phyloP scores from a whole-genome alignment of 2,888 invertebrate genomes.

The Drosophila falleni region DNA sequence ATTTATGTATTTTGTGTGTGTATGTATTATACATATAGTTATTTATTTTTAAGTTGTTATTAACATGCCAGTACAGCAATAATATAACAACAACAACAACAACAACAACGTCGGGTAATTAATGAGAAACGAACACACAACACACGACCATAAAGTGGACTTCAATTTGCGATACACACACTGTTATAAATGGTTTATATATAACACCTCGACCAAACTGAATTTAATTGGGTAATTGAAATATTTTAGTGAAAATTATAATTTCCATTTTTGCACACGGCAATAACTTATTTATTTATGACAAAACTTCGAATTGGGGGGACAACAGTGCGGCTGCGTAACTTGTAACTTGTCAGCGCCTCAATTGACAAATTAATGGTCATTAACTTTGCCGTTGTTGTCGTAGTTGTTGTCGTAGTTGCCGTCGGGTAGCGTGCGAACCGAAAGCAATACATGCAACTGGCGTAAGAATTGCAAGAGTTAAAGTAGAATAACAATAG shows the following conservation, averaged over 20 bases:
- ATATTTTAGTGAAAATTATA: constrained; percentile 60
- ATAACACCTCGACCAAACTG: constrained; percentile 65
- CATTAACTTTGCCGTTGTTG: neutral
- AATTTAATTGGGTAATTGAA: constrained; percentile 79
- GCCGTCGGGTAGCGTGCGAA: constrained; percentile 69
- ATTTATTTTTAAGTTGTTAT: constrained; percentile 70
- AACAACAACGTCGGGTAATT: constrained; percentile 52
- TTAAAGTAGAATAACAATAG: constrained; percentile 36
- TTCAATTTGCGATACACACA: constrained; percentile 59
- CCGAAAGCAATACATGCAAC: constrained; percentile 20
- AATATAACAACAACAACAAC: constrained; percentile 24
- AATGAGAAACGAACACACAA: constrained; percentile 63
- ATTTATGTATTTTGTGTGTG: constrained; percentile 14
- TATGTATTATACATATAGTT: constrained; percentile 51
- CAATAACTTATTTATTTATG: constrained; percentile 64
- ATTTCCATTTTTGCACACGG: constrained; percentile 70
- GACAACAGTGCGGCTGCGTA: constrained; percentile 78
- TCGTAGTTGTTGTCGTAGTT: neutral
- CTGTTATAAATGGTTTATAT: constrained; percentile 48
- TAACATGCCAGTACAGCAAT: constrained; percentile 59
- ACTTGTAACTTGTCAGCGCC: constrained; percentile 74
- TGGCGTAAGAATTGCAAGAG: constrained; percentile 29
- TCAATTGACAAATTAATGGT: constrained; percentile 75
- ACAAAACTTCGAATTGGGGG: constrained; percentile 17
- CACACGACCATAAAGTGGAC: constrained; percentile 60